Percentiles rank a stretch among this genome's conserved stretches.
Conservation (phyloP, 2,888 invertebrate genomes). For the Drosophila niveifrons region DNA sequence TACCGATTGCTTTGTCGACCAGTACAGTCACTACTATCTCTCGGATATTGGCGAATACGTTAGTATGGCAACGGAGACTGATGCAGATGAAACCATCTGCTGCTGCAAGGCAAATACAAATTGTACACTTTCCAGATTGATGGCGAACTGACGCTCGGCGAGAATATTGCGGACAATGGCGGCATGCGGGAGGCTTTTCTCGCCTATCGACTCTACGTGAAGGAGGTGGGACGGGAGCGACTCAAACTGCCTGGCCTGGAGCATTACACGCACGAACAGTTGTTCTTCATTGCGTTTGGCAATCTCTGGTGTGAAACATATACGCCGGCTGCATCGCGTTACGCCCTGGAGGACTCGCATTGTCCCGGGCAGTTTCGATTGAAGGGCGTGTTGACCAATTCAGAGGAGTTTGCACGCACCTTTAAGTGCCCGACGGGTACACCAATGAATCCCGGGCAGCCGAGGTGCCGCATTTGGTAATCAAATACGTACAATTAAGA, state of each 20-base stretch:
- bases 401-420: slow-evolving; percentile 89
- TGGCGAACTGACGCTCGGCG: slow-evolving; percentile 91
- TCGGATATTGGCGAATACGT: slow-evolving; percentile 88
- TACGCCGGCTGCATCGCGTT: slow-evolving; percentile 88
- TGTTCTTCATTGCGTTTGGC: slow-evolving; percentile 93
- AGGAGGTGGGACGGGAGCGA: slow-evolving; percentile 87
- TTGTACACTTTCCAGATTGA: slow-evolving; percentile 87
- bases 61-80: slow-evolving; percentile 75
- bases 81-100: neutral
- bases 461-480: slow-evolving; percentile 87
- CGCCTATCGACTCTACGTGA: slow-evolving; percentile 88
- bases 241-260: slow-evolving; percentile 90
- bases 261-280: slow-evolving; percentile 89
- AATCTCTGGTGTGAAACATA: slow-evolving; percentile 95
- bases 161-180: slow-evolving; percentile 94
- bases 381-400: slow-evolving; percentile 90
- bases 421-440: slow-evolving; percentile 87
- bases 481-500: neutral
- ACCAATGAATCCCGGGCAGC: slow-evolving; percentile 86
- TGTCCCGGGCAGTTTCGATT: slow-evolving; percentile 90
- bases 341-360: slow-evolving; percentile 90
- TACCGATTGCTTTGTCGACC: slow-evolving; percentile 93
- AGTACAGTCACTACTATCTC: slow-evolving; percentile 90
- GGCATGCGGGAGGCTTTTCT: slow-evolving; percentile 91
- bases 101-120: slow-evolving; percentile 2